Base-by-base conservation (phyloP, 2,797 vertebrate species). In the Nyctalus aviator region DNA sequence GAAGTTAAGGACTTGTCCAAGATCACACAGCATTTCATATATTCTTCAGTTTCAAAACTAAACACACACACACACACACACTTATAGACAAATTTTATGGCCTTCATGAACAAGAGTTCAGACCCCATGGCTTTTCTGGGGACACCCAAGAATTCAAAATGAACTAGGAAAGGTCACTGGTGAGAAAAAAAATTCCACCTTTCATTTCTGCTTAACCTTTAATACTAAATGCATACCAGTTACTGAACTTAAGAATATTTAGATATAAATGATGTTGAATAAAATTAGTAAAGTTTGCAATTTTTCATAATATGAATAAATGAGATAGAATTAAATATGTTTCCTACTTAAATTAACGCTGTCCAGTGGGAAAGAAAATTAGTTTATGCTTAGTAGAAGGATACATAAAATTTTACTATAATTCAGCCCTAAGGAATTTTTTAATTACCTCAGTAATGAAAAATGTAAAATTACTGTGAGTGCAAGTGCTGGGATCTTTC, bases 361-460 rank as follows among this genome's bases (percentile, higher is more conserved):
- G 91, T 97, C 94, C 76, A 97, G 71, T 96, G 96, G 94, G 94
- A 98, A 90, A 97, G 30, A 97, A 97, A 98, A 97, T 96, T 97
- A 97, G 90, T 96, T 97, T 96, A 92, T 93, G 72, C 90, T 97
- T 93, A 96, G 84, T 95, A 97, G 87, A 95, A 97, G 94, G 90
- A 96, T 96, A 88, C 97, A 96, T 96, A 97, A 97, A 98, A 94
- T 95, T 97, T 97, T 97, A 96, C 94, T 96, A 79, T 96, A 97
- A 98, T 97, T 97, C 94, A 97, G 94, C 96, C 95, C 95, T 96
- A 97, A 96, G 94, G 96, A 97, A 92, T 97, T 95, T 97, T 97
- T 97, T 95, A 98, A 98, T 98, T 98, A 97, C 90, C 89, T 94
- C 93, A 96, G 94, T 97, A 98, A 98, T 94, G 85, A 97, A 97